A percentile compares a stretch with the other conserved stretches of the same genome.
phyloP scores from a whole-genome alignment of 1,140 invertebrate genomes.

The Hetaerina americana region DNA sequence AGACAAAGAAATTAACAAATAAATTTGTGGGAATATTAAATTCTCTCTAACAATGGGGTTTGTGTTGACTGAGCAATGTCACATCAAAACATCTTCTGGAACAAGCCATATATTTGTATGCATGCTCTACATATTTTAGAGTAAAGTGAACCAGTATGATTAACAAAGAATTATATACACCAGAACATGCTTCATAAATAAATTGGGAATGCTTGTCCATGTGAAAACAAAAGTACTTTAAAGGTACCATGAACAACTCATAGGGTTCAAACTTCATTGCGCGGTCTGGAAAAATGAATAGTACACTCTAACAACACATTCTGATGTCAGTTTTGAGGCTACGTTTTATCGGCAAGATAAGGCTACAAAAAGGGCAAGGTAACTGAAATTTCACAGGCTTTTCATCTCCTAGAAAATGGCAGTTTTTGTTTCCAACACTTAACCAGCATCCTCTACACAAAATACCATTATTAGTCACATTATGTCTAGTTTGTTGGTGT shows the following conservation, averaged over 20 bases:
- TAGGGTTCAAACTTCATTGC: not conserved
- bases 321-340: not conserved
- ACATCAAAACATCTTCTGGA: constrained; percentile 7
- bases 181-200: not conserved
- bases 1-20: constrained; percentile 8
- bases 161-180: not conserved
- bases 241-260: not conserved
- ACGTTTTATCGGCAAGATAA: not conserved
- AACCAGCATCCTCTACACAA: not conserved
- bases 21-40: not conserved
- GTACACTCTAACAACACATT: not conserved
- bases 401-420: constrained; percentile 1
- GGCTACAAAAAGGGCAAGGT: not conserved
- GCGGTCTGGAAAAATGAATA: constrained; percentile 2
- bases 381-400: not conserved
- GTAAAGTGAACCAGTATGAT: constrained; percentile 5
- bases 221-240: not conserved
- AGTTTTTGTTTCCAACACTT: not conserved
- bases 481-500: too few species aligned
- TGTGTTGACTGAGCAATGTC: constrained; percentile 3
- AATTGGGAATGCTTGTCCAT: not conserved
- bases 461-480: not conserved
- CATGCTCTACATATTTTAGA: constrained; percentile 5
- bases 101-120: constrained; percentile 8
- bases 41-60: constrained; percentile 1